phyloP scores from a whole-genome alignment of 2,888 invertebrate genomes.

The Aplocera efformata region DNA sequence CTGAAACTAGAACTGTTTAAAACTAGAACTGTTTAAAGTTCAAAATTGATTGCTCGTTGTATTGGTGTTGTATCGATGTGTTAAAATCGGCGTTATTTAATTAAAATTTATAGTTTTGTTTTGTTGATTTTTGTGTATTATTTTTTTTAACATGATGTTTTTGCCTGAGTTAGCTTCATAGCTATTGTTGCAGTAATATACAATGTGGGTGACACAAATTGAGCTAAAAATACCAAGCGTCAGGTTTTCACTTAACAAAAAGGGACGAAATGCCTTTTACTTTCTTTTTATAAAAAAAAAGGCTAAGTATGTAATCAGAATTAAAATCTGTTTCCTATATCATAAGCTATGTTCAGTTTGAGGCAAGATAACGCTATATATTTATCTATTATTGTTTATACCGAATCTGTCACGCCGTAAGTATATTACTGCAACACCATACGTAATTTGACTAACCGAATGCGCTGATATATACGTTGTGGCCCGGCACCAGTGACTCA shows the following conservation, averaged over 20 bases:
- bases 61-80: no score
- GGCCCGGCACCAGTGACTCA: constrained; percentile 22
- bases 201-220: neutral
- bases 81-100: no score
- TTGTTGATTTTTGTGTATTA: constrained; percentile 11
- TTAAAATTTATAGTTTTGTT: constrained; percentile 14
- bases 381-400: no score
- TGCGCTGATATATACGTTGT: constrained; percentile 20
- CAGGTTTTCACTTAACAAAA: no score
- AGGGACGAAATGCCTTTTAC: no score
- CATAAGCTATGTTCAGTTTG: no score
- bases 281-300: no score
- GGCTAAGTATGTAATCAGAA: no score
- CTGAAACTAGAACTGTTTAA: no score
- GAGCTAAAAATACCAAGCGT: neutral
- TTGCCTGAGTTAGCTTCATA: constrained; percentile 6
- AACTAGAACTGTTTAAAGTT: no score
- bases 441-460: constrained; percentile 8
- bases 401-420: neutral
- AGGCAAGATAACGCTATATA: no score
- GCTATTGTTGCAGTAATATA: constrained; percentile 24
- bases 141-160: constrained; percentile 6
- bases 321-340: no score
- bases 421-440: constrained; percentile 25
- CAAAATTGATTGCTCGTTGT: constrained; percentile 3